A percentile compares a stretch with the other conserved stretches of the same genome.
Evolutionary conservation across 64 coral and sea anemone genomes (phyloP).

Genomic region (Montipora foliosa): DNA sequence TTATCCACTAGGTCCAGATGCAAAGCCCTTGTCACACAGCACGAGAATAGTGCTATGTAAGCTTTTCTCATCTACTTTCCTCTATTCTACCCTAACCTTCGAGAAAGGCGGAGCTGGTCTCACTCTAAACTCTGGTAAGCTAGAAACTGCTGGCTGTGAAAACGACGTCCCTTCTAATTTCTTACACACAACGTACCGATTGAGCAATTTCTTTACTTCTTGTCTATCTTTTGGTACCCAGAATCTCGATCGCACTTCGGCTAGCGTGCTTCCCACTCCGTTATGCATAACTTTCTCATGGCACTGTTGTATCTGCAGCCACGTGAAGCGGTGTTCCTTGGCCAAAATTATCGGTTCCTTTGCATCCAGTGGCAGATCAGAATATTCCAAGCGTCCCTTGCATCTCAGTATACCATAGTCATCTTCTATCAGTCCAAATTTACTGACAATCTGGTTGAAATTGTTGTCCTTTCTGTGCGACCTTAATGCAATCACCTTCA

Average conservation of each 20-base stretch:
- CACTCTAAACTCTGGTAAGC: constrained; percentile 39
- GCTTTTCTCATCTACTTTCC: not conserved
- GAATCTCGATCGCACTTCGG: constrained; percentile 45
- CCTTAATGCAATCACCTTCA: constrained; percentile 1
- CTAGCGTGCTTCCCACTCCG: constrained; percentile 46
- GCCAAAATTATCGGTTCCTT: constrained; percentile 58
- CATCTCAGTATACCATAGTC: constrained; percentile 20
- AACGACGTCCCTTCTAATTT: constrained; percentile 2
- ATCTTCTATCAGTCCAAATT: constrained; percentile 50
- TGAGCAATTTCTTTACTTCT: constrained; percentile 30
- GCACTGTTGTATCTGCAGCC: constrained; percentile 48
- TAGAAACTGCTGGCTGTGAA: constrained; percentile 12
- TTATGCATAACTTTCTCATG: constrained; percentile 20
- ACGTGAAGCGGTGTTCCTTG: constrained; percentile 58
- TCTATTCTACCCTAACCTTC: constrained; percentile 16
- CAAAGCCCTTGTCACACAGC: not conserved
- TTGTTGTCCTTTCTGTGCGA: not conserved
- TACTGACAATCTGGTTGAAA: constrained; percentile 33
- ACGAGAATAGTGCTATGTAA: not conserved
- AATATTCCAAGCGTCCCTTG: constrained; percentile 36
- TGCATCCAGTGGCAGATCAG: constrained; percentile 16
- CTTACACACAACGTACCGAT: constrained; percentile 25
- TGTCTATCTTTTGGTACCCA: constrained; percentile 52
- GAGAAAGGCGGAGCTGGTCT: constrained; percentile 15
- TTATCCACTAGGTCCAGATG: not conserved